Conservation (phyloP, 2,888 invertebrate genomes). For the Diachrysia chrysitis region DNA sequence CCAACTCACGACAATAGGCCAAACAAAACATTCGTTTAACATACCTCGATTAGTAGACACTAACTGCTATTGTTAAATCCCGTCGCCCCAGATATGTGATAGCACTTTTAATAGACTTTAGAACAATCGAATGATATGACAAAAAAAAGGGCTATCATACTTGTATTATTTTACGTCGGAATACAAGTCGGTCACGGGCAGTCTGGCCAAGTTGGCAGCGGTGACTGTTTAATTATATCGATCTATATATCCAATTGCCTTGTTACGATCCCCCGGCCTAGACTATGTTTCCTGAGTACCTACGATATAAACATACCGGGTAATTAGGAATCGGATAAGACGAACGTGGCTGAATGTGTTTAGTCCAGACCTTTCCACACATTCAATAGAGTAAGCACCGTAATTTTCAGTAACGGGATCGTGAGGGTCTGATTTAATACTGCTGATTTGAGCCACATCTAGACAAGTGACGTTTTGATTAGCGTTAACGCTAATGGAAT, state of each 20-base stretch:
- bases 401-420: no score
- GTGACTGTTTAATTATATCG: constrained; percentile 80
- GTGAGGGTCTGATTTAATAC: no score
- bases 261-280: constrained; percentile 61
- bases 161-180: constrained; percentile 42
- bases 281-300: constrained; percentile 62
- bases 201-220: constrained; percentile 85
- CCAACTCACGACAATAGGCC: constrained; percentile 13
- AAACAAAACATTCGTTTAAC: constrained; percentile 5
- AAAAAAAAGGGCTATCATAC: constrained; percentile 28
- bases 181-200: constrained; percentile 73
- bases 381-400: neutral
- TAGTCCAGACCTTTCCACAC: neutral
- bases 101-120: constrained; percentile 20
- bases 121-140: constrained; percentile 33
- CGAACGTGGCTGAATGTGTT: constrained; percentile 19
- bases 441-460: no score
- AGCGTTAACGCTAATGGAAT: no score
- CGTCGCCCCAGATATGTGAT: constrained; percentile 9
- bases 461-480: no score
- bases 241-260: constrained; percentile 69
- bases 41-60: constrained; percentile 28
- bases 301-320: constrained; percentile 15
- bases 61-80: constrained; percentile 23
- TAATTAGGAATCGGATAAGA: constrained; percentile 14